Percentiles rank a stretch among this genome's conserved stretches.
These are phyloP conservation scores for Axea sp. DNA, from an alignment of 2,888 invertebrate genomes.

Conservation along the genomic window DNA sequence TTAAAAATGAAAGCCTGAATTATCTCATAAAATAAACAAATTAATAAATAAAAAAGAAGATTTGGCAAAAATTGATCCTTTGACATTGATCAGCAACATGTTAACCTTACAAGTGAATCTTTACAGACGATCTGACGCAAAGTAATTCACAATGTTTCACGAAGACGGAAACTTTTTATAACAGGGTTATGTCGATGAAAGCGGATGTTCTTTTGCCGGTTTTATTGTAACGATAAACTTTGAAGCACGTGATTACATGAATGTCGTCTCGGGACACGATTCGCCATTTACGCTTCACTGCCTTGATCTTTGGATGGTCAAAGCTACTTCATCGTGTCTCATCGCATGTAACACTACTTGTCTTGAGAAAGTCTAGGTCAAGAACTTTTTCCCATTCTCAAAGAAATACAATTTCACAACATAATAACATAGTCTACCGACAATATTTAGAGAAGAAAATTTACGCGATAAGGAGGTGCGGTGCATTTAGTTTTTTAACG, in stretches of 20 bases:
- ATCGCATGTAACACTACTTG: slow-evolving; percentile 20
- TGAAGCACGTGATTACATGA: slow-evolving; percentile 40
- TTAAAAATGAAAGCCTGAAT: too few species aligned
- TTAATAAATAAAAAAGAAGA: too few species aligned
- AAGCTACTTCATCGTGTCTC: slow-evolving; percentile 48
- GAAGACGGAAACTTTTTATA: slow-evolving; percentile 27
- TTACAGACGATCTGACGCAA: slow-evolving; percentile 16
- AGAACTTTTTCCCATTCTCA: slow-evolving; percentile 34
- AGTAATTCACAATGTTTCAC: slow-evolving; percentile 19
- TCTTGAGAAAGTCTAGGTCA: slow-evolving; percentile 50
- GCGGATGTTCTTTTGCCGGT: slow-evolving; percentile 32
- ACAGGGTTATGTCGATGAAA: slow-evolving; percentile 38
- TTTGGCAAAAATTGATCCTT: too few species aligned
- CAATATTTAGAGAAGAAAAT: slow-evolving; percentile 9
- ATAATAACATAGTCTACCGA: slow-evolving; percentile 4
- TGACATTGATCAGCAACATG: too few species aligned
- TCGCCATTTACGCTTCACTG: slow-evolving; percentile 46
- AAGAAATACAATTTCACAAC: slow-evolving; percentile 31
- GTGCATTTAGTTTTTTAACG: too few species aligned
- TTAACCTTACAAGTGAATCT: slow-evolving; percentile 5
- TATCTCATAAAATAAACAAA: too few species aligned
- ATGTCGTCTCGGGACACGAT: slow-evolving; percentile 31
- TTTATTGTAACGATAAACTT: slow-evolving; percentile 47
- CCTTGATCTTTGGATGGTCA: slow-evolving; percentile 48
- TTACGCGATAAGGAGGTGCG: too few species aligned